Base-by-base conservation (phyloP, 2,797 vertebrate genomes). In the Smutsia gigantea region DNA sequence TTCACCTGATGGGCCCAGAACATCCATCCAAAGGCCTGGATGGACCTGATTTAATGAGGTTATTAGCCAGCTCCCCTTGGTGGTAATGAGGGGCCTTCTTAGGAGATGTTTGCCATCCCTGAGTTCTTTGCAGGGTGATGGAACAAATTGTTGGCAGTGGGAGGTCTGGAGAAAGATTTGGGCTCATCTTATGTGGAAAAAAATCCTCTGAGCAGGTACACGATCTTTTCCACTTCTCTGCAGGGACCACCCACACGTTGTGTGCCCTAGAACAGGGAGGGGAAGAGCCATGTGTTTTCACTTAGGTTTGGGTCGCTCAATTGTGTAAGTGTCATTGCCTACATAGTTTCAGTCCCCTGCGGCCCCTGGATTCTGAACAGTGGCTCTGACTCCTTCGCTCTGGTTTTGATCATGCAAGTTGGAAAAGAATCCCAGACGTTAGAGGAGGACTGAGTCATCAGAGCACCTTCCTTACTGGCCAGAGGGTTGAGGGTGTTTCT, bases 281-380 rank as follows among this genome's bases (percentile, higher is more conserved):
- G n/a, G 68, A 86, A 63, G 46, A 1, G 0, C 88, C 97, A 94
- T 96, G 89, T 96, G 97, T 96, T 97, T 96, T 90, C 57, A 37
- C 53, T 97, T 96, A 96, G 79, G 82, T 64, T 25, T 72, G 66
- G n/a, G 89, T 89, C 37, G 27, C 63, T 77, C 55, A 2, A 1
- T 57, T 93, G 93, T 71, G 64, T 61, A 63, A 96, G 89, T 94
- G 96, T 94, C 95, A 86, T 89, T 82, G 93, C 59, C 86, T 61
- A 72, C 46, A 49, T 51, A 55, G 94, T 72, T 92, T 61, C 53
- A 42, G 88, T 29, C 69, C 49, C 5, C 1, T 0, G 18, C 1
- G 11, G 91, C 49, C 53, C 31, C 29, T 21, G n/a, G 79, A 69
- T 74, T 89, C 59, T 63, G 77, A 91, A 87, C 42, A 27, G 93